Percentiles rank a stretch among this genome's conserved stretches.
Conservation (phyloP, 2,113 vertebrate species). For the Pseudopipra pipra region DNA sequence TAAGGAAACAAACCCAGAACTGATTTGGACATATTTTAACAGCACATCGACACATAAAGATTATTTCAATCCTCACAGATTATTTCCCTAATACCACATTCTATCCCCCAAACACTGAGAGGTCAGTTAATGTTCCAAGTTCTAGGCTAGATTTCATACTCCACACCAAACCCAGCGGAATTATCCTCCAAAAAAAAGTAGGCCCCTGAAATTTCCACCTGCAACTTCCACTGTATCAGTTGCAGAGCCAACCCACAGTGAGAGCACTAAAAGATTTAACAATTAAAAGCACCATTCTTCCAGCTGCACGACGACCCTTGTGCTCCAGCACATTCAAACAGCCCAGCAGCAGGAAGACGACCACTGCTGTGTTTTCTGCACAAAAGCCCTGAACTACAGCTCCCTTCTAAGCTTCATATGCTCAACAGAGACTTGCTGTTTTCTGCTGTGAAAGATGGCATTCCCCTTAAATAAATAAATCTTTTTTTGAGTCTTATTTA, state of each 20-base stretch:
- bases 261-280: not conserved
- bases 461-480: not conserved
- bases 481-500: not conserved
- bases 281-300: not conserved
- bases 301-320: not conserved
- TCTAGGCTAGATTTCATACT: not conserved
- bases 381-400: not conserved
- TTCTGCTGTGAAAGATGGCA: not conserved
- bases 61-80: conserved; percentile 8
- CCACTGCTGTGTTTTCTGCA: not conserved
- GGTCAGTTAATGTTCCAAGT: not conserved
- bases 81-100: not conserved
- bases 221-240: not conserved
- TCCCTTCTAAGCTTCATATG: not conserved
- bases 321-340: not conserved
- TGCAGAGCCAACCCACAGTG: not conserved
- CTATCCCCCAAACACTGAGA: not conserved
- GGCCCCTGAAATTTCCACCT: not conserved
- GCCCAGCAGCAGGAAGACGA: not conserved
- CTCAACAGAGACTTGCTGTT: not conserved
- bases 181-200: not conserved
- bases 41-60: not conserved
- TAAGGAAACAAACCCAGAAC: not conserved
- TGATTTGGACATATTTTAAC: not conserved
- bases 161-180: not conserved